Evolutionary conservation across 2,888 invertebrate species (phyloP).

Genomic region (Drosophila greeni): DNA sequence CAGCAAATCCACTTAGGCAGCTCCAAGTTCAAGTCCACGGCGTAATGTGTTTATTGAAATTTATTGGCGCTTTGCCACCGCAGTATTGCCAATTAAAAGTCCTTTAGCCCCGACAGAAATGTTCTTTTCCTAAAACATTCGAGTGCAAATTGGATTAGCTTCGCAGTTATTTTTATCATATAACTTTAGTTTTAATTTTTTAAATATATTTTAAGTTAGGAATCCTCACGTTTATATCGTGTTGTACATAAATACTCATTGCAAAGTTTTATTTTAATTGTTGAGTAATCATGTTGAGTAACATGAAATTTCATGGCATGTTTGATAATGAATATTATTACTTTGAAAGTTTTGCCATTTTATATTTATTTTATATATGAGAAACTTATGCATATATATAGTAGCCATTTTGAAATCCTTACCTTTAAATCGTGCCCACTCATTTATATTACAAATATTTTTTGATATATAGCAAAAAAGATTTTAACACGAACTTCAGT

Average conservation of each 20-base stretch:
- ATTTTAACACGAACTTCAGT: neutral
- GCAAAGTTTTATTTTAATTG: neutral
- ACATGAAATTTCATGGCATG: no score
- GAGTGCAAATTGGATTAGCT: neutral
- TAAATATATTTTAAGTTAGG: neutral
- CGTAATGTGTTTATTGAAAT: conserved; percentile 30
- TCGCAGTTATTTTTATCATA: neutral
- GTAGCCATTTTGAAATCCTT: neutral
- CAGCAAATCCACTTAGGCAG: conserved; percentile 34
- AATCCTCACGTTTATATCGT: neutral
- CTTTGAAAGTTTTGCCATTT: neutral
- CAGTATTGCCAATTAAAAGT: neutral
- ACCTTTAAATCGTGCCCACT: no score
- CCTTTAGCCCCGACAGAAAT: neutral
- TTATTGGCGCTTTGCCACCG: conserved; percentile 22
- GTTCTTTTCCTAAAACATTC: neutral
- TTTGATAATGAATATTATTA: neutral
- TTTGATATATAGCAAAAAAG: neutral
- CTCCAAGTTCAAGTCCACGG: conserved; percentile 34
- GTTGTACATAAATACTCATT: neutral
- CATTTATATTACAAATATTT: no score
- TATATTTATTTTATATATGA: neutral
- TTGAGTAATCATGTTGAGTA: neutral
- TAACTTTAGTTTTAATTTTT: neutral
- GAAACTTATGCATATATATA: neutral